Conservation (phyloP, 2,113 vertebrate species). For the Ptychochromis oligacanthus region DNA sequence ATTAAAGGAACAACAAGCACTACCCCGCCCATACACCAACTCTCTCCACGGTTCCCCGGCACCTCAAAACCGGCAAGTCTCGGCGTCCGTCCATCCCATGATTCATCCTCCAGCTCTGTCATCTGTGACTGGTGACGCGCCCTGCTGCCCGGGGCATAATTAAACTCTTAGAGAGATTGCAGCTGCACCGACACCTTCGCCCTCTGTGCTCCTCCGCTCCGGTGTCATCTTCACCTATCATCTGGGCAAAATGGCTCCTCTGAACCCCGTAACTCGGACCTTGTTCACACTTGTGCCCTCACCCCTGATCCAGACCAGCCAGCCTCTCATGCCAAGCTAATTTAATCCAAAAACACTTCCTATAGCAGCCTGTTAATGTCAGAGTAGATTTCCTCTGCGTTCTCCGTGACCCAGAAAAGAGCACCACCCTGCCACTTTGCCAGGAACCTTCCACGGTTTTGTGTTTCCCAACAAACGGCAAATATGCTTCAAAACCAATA, state of each 20-base stretch:
- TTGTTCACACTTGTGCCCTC: constrained; percentile 49
- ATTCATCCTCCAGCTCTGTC: constrained; percentile 66
- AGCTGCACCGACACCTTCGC: constrained; percentile 49
- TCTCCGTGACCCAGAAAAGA: constrained; percentile 80
- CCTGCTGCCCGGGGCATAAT: constrained; percentile 53
- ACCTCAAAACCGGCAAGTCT: constrained; percentile 48
- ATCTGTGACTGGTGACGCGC: constrained; percentile 65
- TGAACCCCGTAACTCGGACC: constrained; percentile 25
- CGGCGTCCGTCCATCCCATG: constrained; percentile 58
- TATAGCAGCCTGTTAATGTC: constrained; percentile 85
- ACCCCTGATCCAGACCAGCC: constrained; percentile 29
- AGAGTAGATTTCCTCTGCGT: constrained; percentile 80
- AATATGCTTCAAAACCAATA: constrained; percentile 84
- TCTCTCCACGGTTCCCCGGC: not conserved
- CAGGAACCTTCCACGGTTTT: constrained; percentile 80
- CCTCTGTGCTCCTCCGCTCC: constrained; percentile 1
- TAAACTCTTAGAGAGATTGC: constrained; percentile 50
- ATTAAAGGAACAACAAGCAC: constrained; percentile 47
- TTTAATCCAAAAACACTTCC: constrained; percentile 86
- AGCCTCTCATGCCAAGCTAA: constrained; percentile 71
- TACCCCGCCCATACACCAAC: constrained; percentile 39
- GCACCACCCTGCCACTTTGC: constrained; percentile 80
- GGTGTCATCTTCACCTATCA: constrained; percentile 45
- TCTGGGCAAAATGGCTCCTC: constrained; percentile 4
- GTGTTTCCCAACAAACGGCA: constrained; percentile 80